phyloP scores from a whole-genome alignment of 2,113 vertebrate species.

The Sciurus niger region DNA sequence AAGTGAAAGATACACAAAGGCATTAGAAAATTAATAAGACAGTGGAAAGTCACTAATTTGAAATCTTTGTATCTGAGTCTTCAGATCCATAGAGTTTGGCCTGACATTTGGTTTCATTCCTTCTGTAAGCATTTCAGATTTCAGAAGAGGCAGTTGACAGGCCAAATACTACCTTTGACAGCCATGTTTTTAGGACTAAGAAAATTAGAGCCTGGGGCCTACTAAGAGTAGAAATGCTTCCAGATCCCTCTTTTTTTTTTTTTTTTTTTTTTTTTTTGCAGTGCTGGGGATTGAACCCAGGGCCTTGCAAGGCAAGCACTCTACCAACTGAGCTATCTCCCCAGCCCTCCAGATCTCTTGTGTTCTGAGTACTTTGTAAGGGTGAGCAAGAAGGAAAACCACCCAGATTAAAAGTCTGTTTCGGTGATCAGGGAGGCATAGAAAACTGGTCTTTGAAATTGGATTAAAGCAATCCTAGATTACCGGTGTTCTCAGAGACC shows the following conservation, averaged over 20 bases:
- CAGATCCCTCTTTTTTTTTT: neutral
- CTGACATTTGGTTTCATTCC: neutral
- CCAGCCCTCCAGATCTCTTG: neutral
- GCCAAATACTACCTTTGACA: neutral
- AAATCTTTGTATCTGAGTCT: neutral
- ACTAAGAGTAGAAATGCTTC: neutral
- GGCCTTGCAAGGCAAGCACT: too few relatives aligned
- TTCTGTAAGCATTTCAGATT: conserved; percentile 18
- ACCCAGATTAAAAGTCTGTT: neutral
- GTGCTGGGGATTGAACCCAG: too few relatives aligned
- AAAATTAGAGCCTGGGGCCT: neutral
- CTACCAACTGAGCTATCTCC: too few relatives aligned
- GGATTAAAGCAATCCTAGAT: neutral
- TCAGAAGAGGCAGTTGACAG: neutral
- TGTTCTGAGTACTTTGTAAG: neutral
- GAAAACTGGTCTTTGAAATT: neutral
- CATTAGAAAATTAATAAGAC: neutral
- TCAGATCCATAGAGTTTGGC: conserved; percentile 2
- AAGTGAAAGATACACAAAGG: neutral
- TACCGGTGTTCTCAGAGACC: neutral
- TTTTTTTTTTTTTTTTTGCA: too few relatives aligned
- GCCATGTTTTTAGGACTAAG: neutral
- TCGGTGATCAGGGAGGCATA: neutral
- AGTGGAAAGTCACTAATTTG: neutral
- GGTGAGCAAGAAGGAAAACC: neutral